Conservation (phyloP, 2,797 vertebrate genomes). For the Phataginus tetradactyla region DNA sequence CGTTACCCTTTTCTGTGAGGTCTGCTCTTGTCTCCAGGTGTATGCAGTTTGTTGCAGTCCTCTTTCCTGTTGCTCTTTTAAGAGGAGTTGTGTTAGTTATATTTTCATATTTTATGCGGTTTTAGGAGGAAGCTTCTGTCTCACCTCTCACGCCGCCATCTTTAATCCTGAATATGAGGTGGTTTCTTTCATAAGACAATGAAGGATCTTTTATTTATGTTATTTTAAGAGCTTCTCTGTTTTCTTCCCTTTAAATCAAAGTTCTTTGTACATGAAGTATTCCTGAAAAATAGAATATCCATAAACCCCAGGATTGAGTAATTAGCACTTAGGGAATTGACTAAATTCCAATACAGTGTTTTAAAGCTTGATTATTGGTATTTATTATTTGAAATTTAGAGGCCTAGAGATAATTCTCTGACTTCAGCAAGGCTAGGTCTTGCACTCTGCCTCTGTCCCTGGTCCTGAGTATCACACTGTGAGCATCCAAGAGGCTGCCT, state of each 20-base stretch:
- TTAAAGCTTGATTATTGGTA: background rate
- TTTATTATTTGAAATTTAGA: conserved; percentile 23
- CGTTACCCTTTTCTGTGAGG: too few relatives aligned
- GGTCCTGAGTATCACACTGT: conserved; percentile 53
- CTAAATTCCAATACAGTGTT: background rate
- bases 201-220: background rate
- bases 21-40: too few relatives aligned
- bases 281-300: background rate
- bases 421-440: fast-evolving
- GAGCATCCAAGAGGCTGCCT: background rate
- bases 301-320: background rate
- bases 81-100: too few relatives aligned
- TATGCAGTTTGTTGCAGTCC: too few relatives aligned
- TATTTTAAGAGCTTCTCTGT: background rate
- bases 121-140: too few relatives aligned
- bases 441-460: conserved; percentile 41
- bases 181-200: background rate
- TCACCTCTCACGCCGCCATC: too few relatives aligned
- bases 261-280: background rate
- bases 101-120: too few relatives aligned
- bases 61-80: too few relatives aligned
- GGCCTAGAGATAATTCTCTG: background rate
- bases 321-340: background rate
- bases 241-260: background rate
- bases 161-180: background rate